These are phyloP conservation scores for Asarcornis scutulata DNA, from an alignment of 2,113 vertebrate species.

Conservation along the genomic window DNA sequence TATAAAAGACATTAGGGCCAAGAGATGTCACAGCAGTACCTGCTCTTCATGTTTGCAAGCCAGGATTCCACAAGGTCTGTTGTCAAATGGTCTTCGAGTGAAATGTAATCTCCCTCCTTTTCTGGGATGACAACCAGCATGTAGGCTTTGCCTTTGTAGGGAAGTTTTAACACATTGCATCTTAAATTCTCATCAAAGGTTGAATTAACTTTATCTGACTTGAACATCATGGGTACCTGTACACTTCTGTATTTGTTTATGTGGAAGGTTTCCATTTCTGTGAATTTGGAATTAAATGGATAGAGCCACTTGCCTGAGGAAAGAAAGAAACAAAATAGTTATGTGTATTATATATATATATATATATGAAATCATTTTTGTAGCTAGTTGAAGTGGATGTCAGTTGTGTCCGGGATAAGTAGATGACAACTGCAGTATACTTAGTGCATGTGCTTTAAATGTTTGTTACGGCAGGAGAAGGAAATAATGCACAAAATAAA, in stretches of 20 bases:
- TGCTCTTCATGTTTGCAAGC: conserved; percentile 80
- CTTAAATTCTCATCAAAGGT: conserved; percentile 78
- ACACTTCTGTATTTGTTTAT: conserved; percentile 86
- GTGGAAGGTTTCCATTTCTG: conserved; percentile 79
- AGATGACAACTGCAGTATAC: not conserved
- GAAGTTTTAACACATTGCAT: conserved; percentile 86
- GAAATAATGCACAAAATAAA: not conserved
- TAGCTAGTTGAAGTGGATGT: not conserved
- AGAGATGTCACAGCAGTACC: conserved; percentile 51
- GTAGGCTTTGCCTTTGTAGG: conserved; percentile 83
- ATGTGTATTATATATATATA: not conserved
- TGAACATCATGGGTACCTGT: conserved; percentile 89
- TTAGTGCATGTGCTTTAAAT: not conserved
- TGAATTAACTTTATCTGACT: conserved; percentile 75
- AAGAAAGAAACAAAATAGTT: not conserved
- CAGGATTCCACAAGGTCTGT: conserved; percentile 81
- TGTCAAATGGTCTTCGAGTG: conserved; percentile 86
- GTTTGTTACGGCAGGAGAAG: not conserved
- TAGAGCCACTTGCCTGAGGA: conserved; percentile 83
- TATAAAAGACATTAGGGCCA: not conserved
- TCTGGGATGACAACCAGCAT: conserved; percentile 90
- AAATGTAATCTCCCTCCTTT: conserved; percentile 80
- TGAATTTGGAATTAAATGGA: conserved; percentile 82
- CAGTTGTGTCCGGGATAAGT: not conserved
- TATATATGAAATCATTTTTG: not conserved